Conservation (phyloP, 2,797 vertebrate genomes). For the Gouania willdenowi region DNA sequence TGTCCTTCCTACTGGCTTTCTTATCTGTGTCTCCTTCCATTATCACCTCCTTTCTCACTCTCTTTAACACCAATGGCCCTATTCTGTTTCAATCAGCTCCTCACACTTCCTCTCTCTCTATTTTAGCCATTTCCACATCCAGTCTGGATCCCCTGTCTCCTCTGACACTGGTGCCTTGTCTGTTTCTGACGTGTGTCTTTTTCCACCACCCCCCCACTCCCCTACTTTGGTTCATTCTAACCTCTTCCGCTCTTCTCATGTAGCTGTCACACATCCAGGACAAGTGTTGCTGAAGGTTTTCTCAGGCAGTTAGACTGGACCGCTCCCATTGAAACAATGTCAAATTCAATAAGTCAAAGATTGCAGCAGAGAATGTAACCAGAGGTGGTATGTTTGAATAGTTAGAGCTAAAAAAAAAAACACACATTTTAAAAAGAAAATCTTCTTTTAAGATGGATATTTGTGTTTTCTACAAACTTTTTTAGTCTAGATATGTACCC, state of each 20-base stretch:
- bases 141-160: constrained; percentile 16
- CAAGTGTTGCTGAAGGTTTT: constrained; percentile 40
- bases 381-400: too few relatives aligned
- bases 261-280: constrained; percentile 46
- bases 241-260: constrained; percentile 44
- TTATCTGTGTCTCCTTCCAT: constrained; percentile 24
- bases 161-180: constrained; percentile 8
- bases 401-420: too few relatives aligned
- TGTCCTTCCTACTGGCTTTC: constrained; percentile 1
- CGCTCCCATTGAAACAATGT: constrained; percentile 44
- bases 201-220: too few relatives aligned
- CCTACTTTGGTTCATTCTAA: constrained; percentile 44
- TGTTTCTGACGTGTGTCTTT: constrained; percentile 21
- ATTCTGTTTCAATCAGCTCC: constrained; percentile 20
- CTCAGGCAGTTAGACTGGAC: constrained; percentile 20
- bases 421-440: too few relatives aligned
- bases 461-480: too few relatives aligned
- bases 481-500: too few relatives aligned
- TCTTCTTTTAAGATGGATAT: too few relatives aligned
- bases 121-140: constrained; percentile 20
- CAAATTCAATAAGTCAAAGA: constrained; percentile 63
- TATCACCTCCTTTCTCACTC: constrained; percentile 9
- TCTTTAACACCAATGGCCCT: constrained; percentile 3
- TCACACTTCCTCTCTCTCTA: neutral
- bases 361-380: constrained; percentile 53